Evolutionary conservation across 2,797 vertebrate species (phyloP), one percentile per base, ranked within the genome.

Genomic region (Chiropotes sagulatus): DNA sequence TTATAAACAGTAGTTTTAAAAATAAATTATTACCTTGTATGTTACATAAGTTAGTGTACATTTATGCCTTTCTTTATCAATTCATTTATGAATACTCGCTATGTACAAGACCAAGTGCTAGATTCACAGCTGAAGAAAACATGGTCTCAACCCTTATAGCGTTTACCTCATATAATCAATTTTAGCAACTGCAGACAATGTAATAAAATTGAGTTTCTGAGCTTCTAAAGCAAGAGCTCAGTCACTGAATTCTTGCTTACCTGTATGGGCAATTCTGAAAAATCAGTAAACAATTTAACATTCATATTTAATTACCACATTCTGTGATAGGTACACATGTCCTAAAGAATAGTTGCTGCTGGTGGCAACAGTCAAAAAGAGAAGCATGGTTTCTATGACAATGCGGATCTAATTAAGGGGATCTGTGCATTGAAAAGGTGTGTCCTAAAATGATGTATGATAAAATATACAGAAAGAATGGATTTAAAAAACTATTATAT

Each of bases 381-480:
- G 97, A 97, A 70, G 67, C n/a, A 11, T 1, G 20, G n/a, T 19
- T 97, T 79, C 86, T 70, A 24, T 89, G 67, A 80, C 7, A 97
- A 30, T 85, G 80, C 44, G 76, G 24, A 78, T 73, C 33, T 96
- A 98, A 97, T 95, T 96, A 94, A 93, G 0, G 82, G 58, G 30
- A 95, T 80, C 90, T 58, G 83, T 41, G 50, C 36, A 28, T 24
- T 24, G 52, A 78, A 80, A 96, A 75, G 70, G 46, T 97, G 46
- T 87, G 41, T 95, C 95, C 73, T 92, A 95, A 80, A 91, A 97
- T 1, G 22, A 86, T 85, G 96, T 97, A 93, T 86, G n/a, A 81
- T 90, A 82, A 98, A 95, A 54, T 24, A 88, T 36, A 28, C 24
- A 24, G 9, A 90, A 95, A 96, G 17, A 4, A 41, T 48, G 19